Evolutionary conservation across 1,140 invertebrate species (phyloP).

Genomic region (Chelonus insularis): DNA sequence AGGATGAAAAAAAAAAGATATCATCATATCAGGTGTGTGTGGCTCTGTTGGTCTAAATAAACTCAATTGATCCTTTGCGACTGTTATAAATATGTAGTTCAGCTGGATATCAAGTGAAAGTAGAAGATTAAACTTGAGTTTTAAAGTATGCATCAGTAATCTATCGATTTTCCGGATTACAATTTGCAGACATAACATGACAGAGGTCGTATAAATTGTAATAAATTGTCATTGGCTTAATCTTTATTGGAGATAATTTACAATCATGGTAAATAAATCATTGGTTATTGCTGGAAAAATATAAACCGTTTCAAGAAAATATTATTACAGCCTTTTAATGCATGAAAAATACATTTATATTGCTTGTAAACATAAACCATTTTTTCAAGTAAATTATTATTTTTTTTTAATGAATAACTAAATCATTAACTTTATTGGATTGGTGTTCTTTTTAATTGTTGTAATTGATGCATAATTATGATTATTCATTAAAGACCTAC

Average conservation of each 20-base stretch:
- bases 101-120: slow-evolving; percentile 15
- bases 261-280: neutral
- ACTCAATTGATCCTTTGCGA: neutral
- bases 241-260: neutral
- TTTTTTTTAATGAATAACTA: too few species aligned
- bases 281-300: too few species aligned
- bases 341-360: too few species aligned
- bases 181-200: slow-evolving; percentile 17
- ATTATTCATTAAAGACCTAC: too few species aligned
- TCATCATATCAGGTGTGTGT: neutral
- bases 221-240: slow-evolving; percentile 1
- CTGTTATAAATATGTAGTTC: slow-evolving; percentile 14
- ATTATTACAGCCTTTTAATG: too few species aligned
- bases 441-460: too few species aligned
- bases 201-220: slow-evolving; percentile 4
- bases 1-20: neutral
- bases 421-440: too few species aligned
- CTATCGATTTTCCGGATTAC: slow-evolving; percentile 14
- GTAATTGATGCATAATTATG: too few species aligned
- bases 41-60: neutral
- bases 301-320: neutral
- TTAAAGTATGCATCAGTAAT: neutral
- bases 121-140: neutral
- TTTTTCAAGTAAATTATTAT: too few species aligned
- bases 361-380: too few species aligned